Percentiles rank a stretch among this genome's conserved stretches.
phyloP scores from a whole-genome alignment of 2,888 invertebrate species.

The Congeria kusceri region DNA sequence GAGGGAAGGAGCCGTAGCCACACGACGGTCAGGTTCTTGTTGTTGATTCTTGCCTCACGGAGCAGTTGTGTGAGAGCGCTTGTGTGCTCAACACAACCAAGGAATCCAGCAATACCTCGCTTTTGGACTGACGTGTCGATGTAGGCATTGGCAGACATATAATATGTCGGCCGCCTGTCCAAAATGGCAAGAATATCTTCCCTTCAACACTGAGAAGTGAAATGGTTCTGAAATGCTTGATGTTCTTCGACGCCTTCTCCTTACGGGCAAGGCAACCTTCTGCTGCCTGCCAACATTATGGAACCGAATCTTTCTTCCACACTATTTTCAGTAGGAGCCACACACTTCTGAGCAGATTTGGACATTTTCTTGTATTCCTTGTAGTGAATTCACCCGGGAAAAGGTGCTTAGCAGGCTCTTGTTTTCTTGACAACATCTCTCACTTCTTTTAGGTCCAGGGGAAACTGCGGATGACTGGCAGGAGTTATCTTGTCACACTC shows the following conservation, averaged over 20 bases:
- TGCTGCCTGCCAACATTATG: conserved; percentile 29
- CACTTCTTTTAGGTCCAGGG: background rate
- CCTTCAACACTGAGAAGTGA: conserved; percentile 49
- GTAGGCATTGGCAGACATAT: conserved; percentile 34
- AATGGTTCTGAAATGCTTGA: conserved; percentile 53
- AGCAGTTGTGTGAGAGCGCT: conserved; percentile 38
- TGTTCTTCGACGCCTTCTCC: conserved; percentile 36
- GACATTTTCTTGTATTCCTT: conserved; percentile 56
- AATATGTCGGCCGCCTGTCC: conserved; percentile 24
- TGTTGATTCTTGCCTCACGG: conserved; percentile 19
- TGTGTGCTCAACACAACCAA: conserved; percentile 46
- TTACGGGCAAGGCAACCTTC: conserved; percentile 41
- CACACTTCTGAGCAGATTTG: conserved; percentile 26
- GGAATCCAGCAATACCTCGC: conserved; percentile 47
- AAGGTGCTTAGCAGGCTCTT: conserved; percentile 40
- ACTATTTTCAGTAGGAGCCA: conserved; percentile 31
- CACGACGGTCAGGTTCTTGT: conserved; percentile 10
- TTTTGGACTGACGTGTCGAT: conserved; percentile 47
- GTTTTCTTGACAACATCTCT: conserved; percentile 31
- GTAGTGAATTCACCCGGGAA: conserved; percentile 51
- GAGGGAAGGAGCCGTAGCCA: conserved; percentile 12
- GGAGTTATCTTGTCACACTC: background rate
- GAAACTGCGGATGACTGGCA: background rate
- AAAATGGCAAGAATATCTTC: conserved; percentile 50
- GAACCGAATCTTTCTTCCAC: conserved; percentile 36